These are phyloP conservation scores for Molossus molossus DNA, from an alignment of 2,797 vertebrate genomes.

Conservation along the genomic window DNA sequence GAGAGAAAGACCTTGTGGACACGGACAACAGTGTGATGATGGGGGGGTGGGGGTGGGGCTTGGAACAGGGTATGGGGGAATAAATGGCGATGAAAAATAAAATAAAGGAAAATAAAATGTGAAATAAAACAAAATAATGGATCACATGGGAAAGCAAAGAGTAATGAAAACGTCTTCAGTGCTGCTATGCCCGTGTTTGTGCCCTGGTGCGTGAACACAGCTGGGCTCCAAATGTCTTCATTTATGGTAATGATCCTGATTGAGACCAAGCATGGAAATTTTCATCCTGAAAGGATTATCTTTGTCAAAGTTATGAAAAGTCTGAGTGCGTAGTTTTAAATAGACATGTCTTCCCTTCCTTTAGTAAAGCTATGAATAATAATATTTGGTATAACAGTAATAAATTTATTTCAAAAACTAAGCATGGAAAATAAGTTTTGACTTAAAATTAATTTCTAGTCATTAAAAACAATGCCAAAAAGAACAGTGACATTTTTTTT, in stretches of 20 bases:
- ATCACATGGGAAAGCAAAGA: not conserved
- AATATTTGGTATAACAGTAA: not conserved
- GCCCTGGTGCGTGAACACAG: conserved; percentile 75
- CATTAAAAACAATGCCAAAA: conserved; percentile 79
- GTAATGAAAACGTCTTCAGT: not conserved
- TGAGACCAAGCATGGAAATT: conserved; percentile 82
- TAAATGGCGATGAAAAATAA: not conserved
- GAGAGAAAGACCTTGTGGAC: not conserved
- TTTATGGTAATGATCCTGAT: conserved; percentile 78
- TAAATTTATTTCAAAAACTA: conserved; percentile 73
- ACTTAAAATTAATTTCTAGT: conserved; percentile 83
- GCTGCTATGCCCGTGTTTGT: conserved; percentile 39
- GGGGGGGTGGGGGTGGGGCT: fast-evolving
- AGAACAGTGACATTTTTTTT: conserved; percentile 85
- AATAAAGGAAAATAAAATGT: not conserved
- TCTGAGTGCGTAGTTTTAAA: conserved; percentile 26
- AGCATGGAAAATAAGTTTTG: conserved; percentile 80
- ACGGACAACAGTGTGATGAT: not conserved
- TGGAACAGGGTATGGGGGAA: not conserved
- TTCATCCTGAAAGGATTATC: conserved; percentile 81
- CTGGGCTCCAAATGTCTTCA: conserved; percentile 79
- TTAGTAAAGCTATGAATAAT: not conserved
- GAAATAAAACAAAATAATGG: not conserved
- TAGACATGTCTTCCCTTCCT: conserved; percentile 48
- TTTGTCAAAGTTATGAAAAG: conserved; percentile 83